Base-by-base conservation (phyloP, 2,797 vertebrate genomes). In the Platalea minor region DNA sequence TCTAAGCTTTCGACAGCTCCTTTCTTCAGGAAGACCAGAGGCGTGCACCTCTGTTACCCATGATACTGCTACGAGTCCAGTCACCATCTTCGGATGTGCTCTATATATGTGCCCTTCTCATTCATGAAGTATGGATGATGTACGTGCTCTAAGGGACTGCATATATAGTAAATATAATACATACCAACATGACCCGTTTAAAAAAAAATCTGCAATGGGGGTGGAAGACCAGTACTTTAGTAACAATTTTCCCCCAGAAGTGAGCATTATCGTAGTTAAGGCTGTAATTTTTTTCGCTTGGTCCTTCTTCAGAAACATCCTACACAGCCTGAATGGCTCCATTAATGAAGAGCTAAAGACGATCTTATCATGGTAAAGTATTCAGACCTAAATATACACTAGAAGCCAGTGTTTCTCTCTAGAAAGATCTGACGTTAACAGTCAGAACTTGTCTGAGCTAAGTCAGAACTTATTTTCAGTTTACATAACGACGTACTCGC, bases 401-500 rank as follows among this genome's bases (percentile, higher is more conserved):
- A 59, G 50, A 50, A 76, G 14, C 29, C 45, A 59, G 50, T 1
- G 5, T 16, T 60, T 43, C 45, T 28, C 46, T 65, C 51, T 6
- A 60, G 51, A 85, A 88, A 54, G 70, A n/a, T 23, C 29, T 2
- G 21, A 43, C 1, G 2, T 18, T 33, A n/a, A 24, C 25, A 43
- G 57, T 24, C 53, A 60, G 68, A 54, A 56, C 25, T 35, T 35
- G 46, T 29, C 61, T 60, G n/a, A 78, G 21, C 31, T n/a, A 61
- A 50, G 35, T 46, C 53, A 45, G 48, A 63, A 35, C 51, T 65
- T 56, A 21, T n/a, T 70, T 56, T 51, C 76, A n/a, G 31, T 24
- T 43, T 19, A 46, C 6, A 3, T 13, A 48, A 37, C 1, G 0
- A 59, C 2, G 28, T 11, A 33, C 51, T 63, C 23, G 4, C 5